These are phyloP conservation scores for Gulo gulo DNA, from an alignment of 2,113 vertebrate species.

Conservation along the genomic window DNA sequence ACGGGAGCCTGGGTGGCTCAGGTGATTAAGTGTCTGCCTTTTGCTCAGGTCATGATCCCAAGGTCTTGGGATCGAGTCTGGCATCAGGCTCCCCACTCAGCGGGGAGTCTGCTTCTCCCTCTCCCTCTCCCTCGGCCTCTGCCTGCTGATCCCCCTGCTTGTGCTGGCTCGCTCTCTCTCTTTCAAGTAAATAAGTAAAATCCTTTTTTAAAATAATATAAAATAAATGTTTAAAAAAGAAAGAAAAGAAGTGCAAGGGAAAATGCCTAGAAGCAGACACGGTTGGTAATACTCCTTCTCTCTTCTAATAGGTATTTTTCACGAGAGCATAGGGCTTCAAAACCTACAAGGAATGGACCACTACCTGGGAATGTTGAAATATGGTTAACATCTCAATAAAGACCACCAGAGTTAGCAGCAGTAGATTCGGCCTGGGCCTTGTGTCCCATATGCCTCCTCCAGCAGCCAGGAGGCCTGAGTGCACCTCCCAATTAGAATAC, in stretches of 20 bases:
- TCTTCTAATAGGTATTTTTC: constrained; percentile 20
- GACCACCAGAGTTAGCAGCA: neutral
- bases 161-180: no score
- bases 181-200: no score
- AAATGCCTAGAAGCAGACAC: neutral
- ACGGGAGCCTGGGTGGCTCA: neutral
- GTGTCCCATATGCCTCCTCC: neutral
- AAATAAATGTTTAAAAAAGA: no score
- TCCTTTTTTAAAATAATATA: no score
- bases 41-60: no score
- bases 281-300: neutral
- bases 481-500: neutral
- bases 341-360: neutral
- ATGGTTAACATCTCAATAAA: neutral
- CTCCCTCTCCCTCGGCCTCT: no score
- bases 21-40: no score
- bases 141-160: no score
- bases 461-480: neutral
- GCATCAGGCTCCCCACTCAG: no score
- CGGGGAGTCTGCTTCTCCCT: no score
- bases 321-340: neutral
- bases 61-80: no score
- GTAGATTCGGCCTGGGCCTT: neutral
- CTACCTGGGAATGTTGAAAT: neutral
- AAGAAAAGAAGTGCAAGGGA: neutral